phyloP scores from a whole-genome alignment of 2,113 vertebrate genomes.

The Illadopsis cleaveri region DNA sequence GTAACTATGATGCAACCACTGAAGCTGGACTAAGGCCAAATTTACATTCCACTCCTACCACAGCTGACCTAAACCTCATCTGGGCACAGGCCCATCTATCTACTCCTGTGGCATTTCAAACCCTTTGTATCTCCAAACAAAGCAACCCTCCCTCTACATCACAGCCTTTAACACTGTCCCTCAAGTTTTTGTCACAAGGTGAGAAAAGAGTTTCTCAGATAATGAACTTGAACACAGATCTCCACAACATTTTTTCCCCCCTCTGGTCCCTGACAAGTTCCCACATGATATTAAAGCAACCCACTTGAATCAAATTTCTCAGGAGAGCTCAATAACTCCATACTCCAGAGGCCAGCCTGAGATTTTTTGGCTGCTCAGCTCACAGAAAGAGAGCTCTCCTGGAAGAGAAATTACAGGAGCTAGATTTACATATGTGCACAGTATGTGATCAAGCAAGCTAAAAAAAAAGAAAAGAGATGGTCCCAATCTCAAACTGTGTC shows the following conservation, averaged over 20 bases:
- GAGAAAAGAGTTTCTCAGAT: neutral
- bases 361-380: neutral
- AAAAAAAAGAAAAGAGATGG: neutral
- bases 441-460: neutral
- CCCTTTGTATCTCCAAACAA: neutral
- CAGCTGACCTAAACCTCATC: neutral
- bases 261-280: neutral
- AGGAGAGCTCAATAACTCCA: neutral
- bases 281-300: neutral
- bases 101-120: neutral
- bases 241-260: neutral
- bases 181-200: neutral
- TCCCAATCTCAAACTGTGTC: neutral
- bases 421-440: neutral
- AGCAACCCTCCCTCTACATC: neutral
- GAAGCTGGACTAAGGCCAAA: neutral
- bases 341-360: neutral
- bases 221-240: neutral
- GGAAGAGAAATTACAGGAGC: neutral
- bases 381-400: neutral
- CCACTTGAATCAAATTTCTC: neutral
- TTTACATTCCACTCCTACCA: conserved; percentile 26
- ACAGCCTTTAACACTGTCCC: neutral
- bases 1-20: neutral
- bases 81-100: neutral